Evolutionary conservation across 1,140 invertebrate genomes (phyloP).

Genomic region (Chelonus insularis): DNA sequence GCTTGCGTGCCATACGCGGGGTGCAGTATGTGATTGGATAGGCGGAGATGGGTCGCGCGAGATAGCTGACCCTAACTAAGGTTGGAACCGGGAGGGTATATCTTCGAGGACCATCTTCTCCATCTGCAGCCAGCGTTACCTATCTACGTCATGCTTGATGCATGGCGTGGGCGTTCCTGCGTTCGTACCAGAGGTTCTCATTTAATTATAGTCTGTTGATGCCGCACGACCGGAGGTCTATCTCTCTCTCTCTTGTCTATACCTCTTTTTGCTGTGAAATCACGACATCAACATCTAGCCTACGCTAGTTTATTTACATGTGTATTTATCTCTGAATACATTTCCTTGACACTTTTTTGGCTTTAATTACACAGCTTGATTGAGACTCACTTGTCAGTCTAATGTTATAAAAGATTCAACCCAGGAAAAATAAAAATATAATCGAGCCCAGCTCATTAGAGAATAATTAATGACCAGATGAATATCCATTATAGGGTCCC

Average conservation of each 20-base stretch:
- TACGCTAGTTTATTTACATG: no score
- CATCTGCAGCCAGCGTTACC: slow-evolving; percentile 54
- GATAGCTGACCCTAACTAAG: slow-evolving; percentile 56
- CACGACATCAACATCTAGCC: no score
- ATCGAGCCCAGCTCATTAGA: no score
- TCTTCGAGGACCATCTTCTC: slow-evolving; percentile 59
- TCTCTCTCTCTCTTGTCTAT: background rate
- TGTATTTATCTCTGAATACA: no score
- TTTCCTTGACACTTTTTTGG: no score
- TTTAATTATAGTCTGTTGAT: slow-evolving; percentile 45
- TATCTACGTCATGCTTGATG: slow-evolving; percentile 58
- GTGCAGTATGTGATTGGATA: slow-evolving; percentile 59
- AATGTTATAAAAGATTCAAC: no score
- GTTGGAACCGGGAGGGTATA: slow-evolving; percentile 38
- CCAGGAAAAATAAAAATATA: no score
- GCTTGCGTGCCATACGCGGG: slow-evolving; percentile 47
- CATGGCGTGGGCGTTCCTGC: slow-evolving; percentile 59
- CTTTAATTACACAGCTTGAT: no score
- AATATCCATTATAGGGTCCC: no score
- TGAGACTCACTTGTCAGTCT: no score
- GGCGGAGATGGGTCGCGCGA: slow-evolving; percentile 60
- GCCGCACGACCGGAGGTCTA: background rate
- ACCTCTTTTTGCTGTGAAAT: no score
- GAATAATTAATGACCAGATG: no score
- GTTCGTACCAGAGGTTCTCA: slow-evolving; percentile 52